These are phyloP conservation scores for Psilopsiagon aymara DNA, from an alignment of 2,113 vertebrate species.

Conservation along the genomic window DNA sequence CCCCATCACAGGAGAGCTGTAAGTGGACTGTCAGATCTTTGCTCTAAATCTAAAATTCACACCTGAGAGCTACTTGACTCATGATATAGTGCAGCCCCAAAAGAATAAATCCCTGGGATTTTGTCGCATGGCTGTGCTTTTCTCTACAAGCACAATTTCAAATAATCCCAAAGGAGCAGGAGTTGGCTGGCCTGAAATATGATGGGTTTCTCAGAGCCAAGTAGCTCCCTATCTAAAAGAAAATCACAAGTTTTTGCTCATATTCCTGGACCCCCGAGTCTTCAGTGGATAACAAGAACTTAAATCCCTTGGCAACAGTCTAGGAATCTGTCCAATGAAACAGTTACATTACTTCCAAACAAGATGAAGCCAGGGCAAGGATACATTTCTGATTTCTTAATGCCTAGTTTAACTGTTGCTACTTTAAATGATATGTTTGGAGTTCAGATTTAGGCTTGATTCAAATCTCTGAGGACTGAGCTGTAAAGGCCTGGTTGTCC, in stretches of 20 bases:
- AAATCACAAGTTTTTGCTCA: background rate
- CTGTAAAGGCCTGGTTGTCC: background rate
- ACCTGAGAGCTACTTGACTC: background rate
- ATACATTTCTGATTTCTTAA: background rate
- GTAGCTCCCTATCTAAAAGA: background rate
- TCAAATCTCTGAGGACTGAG: background rate
- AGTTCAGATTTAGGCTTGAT: background rate
- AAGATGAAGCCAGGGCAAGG: background rate
- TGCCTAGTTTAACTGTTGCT: background rate
- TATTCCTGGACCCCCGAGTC: background rate
- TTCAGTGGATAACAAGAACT: background rate
- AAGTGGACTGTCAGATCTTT: background rate
- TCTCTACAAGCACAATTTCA: background rate
- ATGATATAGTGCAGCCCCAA: background rate
- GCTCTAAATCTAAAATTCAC: background rate
- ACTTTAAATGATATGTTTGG: background rate
- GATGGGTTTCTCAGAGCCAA: background rate
- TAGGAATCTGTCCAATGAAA: background rate
- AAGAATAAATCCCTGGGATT: background rate
- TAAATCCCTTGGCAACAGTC: background rate
- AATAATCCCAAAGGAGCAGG: background rate
- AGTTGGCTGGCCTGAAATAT: background rate
- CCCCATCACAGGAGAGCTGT: background rate
- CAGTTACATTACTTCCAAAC: background rate
- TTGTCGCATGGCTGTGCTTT: background rate